These are phyloP conservation scores for Himalopsyche phryganea DNA, from an alignment of 1,140 invertebrate species.

Conservation along the genomic window DNA sequence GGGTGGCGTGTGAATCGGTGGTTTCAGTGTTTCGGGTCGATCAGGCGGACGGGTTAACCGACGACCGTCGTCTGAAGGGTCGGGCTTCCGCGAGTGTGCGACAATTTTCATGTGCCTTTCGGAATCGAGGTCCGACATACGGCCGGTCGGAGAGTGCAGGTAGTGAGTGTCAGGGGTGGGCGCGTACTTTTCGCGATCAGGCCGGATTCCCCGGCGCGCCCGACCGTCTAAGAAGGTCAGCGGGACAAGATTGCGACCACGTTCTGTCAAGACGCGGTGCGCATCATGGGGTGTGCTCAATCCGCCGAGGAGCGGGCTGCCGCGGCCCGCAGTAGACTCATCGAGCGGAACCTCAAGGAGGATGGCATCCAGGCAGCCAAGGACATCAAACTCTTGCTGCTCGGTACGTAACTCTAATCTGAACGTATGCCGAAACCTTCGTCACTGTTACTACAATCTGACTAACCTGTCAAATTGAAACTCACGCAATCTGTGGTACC, in stretches of 20 bases:
- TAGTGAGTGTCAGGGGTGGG: constrained; percentile 12
- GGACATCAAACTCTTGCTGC: constrained; percentile 95
- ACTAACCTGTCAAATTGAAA: too few relatives aligned
- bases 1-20: constrained; percentile 21
- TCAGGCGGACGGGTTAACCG: neutral
- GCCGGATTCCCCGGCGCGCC: constrained; percentile 10
- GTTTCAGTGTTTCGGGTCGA: constrained; percentile 9
- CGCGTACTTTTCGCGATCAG: constrained; percentile 7
- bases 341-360: constrained; percentile 98
- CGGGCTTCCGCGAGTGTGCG: constrained; percentile 8
- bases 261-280: constrained; percentile 29
- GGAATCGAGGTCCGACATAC: constrained; percentile 15
- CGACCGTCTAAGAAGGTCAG: constrained; percentile 13
- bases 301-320: constrained; percentile 96
- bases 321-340: constrained; percentile 91
- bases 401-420: constrained; percentile 72
- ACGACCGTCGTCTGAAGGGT: constrained; percentile 8
- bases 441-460: too few relatives aligned
- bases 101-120: constrained; percentile 14
- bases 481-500: too few relatives aligned
- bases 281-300: constrained; percentile 96
- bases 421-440: neutral
- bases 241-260: constrained; percentile 24
- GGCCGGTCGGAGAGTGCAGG: constrained; percentile 18
- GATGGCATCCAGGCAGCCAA: constrained; percentile 97